Conservation (phyloP, 2,797 vertebrate genomes). For the Gallirallus australis region DNA sequence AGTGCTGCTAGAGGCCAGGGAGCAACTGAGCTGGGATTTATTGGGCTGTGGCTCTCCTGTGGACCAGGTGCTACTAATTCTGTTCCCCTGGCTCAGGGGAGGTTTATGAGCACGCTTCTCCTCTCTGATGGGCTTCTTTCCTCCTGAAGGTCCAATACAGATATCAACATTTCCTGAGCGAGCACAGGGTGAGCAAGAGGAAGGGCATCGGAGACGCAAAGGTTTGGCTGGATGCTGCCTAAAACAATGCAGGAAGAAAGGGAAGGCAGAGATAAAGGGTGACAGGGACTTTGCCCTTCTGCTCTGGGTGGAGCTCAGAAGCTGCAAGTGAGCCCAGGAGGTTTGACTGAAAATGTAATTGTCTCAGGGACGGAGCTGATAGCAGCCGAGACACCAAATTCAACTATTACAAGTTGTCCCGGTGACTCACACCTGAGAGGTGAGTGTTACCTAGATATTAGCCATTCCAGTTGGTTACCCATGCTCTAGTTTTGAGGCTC, state of each 20-base stretch:
- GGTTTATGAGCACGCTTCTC: background rate
- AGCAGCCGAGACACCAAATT: background rate
- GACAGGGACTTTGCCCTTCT: background rate
- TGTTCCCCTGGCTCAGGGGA: background rate
- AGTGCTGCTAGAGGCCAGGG: background rate
- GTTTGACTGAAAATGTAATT: slow-evolving; percentile 24
- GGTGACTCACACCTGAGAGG: background rate
- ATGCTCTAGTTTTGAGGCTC: background rate
- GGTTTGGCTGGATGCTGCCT: background rate
- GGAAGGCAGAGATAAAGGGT: background rate
- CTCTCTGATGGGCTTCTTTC: background rate
- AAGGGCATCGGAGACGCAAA: background rate
- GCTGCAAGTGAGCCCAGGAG: background rate
- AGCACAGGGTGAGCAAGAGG: background rate
- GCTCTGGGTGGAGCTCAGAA: background rate
- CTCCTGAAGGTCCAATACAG: background rate
- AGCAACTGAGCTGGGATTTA: background rate
- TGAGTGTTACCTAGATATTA: background rate
- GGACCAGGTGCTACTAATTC: background rate
- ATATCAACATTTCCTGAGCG: background rate
- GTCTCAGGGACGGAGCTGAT: background rate
- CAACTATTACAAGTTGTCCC: background rate
- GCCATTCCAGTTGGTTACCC: background rate
- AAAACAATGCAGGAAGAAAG: background rate
- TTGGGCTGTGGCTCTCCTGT: background rate